These are phyloP conservation scores for Balearica regulorum DNA, from an alignment of 2,797 vertebrate genomes.

Conservation along the genomic window DNA sequence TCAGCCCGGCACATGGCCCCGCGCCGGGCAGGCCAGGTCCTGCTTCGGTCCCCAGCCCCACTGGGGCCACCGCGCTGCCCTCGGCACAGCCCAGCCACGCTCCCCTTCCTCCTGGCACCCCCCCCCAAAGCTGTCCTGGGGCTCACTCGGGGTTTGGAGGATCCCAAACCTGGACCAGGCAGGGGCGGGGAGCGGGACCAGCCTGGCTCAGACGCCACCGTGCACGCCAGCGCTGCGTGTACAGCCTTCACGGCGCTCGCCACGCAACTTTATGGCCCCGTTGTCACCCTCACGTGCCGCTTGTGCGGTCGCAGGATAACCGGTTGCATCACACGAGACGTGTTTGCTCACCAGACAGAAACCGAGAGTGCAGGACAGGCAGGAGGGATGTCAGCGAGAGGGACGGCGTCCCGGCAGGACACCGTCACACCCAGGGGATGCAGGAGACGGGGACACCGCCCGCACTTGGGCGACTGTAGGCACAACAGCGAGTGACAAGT, in stretches of 20 bases:
- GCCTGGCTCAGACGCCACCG: accelerated
- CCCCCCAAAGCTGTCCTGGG: accelerated
- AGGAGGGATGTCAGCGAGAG: neutral
- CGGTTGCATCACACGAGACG: accelerated
- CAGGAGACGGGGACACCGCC: neutral
- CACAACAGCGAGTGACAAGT: neutral
- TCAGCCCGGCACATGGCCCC: accelerated
- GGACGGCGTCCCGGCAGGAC: accelerated
- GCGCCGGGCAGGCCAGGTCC: neutral
- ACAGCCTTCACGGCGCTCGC: accelerated
- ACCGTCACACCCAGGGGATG: accelerated
- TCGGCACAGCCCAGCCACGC: accelerated
- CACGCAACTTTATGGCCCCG: accelerated
- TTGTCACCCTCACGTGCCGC: accelerated
- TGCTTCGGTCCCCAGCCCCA: accelerated
- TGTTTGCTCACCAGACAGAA: neutral
- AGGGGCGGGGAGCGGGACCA: neutral
- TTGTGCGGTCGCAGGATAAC: neutral
- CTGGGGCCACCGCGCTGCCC: no score
- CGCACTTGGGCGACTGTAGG: accelerated
- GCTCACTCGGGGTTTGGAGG: neutral
- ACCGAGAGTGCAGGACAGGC: neutral
- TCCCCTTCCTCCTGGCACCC: neutral
- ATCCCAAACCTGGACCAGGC: accelerated
- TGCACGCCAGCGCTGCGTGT: accelerated